Percentiles rank a stretch among this genome's conserved stretches.
These are phyloP conservation scores for Harpagifer antarcticus DNA, from an alignment of 2,797 vertebrate species.

Conservation along the genomic window DNA sequence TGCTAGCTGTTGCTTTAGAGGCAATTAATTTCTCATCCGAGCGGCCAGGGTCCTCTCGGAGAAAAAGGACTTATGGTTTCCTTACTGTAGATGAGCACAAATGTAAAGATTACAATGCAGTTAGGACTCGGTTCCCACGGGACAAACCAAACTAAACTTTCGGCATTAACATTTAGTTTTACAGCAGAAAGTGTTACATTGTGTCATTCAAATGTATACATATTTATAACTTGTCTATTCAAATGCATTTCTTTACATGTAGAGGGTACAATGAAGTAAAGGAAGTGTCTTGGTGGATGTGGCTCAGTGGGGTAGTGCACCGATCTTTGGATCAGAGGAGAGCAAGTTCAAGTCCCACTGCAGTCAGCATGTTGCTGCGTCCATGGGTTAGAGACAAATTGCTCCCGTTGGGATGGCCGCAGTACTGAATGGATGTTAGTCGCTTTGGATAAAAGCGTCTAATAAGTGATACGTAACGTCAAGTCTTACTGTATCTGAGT, in stretches of 20 bases:
- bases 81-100: slow-evolving; percentile 39
- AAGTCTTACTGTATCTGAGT: neutral
- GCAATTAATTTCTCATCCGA: slow-evolving; percentile 83
- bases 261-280: neutral
- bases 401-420: too few relatives aligned
- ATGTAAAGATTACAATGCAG: slow-evolving; percentile 38
- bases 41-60: slow-evolving; percentile 66
- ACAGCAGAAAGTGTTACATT: neutral
- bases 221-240: neutral
- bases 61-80: slow-evolving; percentile 59
- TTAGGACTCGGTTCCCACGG: slow-evolving; percentile 4
- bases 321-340: too few relatives aligned
- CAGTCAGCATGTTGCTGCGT: too few relatives aligned
- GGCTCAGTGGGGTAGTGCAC: too few relatives aligned
- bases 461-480: too few relatives aligned
- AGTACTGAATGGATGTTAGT: too few relatives aligned
- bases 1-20: slow-evolving; percentile 85
- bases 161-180: neutral
- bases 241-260: neutral
- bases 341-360: too few relatives aligned
- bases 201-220: too few relatives aligned
- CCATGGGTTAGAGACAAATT: too few relatives aligned
- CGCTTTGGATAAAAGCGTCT: too few relatives aligned
- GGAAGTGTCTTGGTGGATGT: neutral
- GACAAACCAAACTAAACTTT: slow-evolving; percentile 1